These are phyloP conservation scores for Loxodonta africana DNA, from an alignment of 2,113 vertebrate genomes.

Conservation along the genomic window DNA sequence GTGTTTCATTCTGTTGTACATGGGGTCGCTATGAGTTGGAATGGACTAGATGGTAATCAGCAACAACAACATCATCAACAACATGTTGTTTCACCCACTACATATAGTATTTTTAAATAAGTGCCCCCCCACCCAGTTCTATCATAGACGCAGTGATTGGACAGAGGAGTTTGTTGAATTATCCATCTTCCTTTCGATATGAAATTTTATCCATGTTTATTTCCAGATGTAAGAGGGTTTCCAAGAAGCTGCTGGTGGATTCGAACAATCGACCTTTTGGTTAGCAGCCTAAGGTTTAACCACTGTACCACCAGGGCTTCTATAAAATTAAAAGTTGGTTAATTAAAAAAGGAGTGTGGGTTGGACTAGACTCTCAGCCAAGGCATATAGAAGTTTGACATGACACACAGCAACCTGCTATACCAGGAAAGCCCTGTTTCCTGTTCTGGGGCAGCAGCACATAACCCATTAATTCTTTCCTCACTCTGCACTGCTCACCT, in stretches of 20 bases:
- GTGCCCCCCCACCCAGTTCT: background rate
- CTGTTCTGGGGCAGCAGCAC: background rate
- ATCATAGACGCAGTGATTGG: background rate
- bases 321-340: background rate
- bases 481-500: background rate
- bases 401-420: background rate
- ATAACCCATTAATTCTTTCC: background rate
- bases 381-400: background rate
- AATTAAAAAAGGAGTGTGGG: background rate
- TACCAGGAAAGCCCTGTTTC: conserved; percentile 22
- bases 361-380: background rate
- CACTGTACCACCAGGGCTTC: too few species aligned
- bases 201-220: background rate
- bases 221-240: background rate
- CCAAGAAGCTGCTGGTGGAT: too few species aligned
- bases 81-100: background rate
- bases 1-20: too few species aligned
- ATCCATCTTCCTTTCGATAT: background rate
- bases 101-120: background rate
- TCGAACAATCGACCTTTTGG: too few species aligned
- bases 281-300: too few species aligned
- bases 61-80: too few species aligned
- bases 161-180: background rate
- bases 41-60: too few species aligned
- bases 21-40: too few species aligned